Evolutionary conservation across 2,888 invertebrate genomes (phyloP), one percentile per base, ranked within the genome.

Genomic region (Drosophila borborema): DNA sequence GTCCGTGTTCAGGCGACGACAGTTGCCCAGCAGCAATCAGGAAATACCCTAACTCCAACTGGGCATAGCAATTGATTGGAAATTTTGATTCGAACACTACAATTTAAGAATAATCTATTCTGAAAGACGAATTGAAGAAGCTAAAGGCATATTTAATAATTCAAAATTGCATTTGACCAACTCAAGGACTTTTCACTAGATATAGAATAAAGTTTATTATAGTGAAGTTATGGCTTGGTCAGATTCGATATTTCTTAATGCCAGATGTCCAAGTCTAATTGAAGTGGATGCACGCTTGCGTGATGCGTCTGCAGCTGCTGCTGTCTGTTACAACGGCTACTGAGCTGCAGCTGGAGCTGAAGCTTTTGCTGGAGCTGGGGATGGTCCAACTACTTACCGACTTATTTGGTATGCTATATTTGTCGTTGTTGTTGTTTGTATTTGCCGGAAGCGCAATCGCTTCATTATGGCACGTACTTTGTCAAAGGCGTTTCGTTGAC

Each of bases 381-480:
- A 54, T 65, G 56, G 60, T 48, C 48, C 61, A 61, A 63, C 72
- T 80, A 83, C 71, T 55, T 72, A 64, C 75, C 61, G 55, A 72
- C 77, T 68, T 87, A 81, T 80, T 86, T 86, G 80, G 90, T 89
- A 86, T 86, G 88, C 85, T 75, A 87, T 72, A 75, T 80, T 75
- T 84, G 85, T 87, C 87, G 66, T 61, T 80, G 80, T 60, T 73
- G 66, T 69, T 80, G 79, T 68, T 79, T 56, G 78, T 70, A 74
- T 84, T 87, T 91, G 89, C 91, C 90, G 90, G 90, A 91, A 90
- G 91, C 90, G 79, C 89, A 90, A 90, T 91, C 84, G 91, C 91
- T 91, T 91, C 90, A 89, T 91, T 91, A 87, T 89, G 90, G 91
- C 90, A 90, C 91, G 91, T 90, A 91, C 85, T 90, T 91, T 89